Conservation (phyloP, 1,140 invertebrate species). For the Coelopa frigida region DNA sequence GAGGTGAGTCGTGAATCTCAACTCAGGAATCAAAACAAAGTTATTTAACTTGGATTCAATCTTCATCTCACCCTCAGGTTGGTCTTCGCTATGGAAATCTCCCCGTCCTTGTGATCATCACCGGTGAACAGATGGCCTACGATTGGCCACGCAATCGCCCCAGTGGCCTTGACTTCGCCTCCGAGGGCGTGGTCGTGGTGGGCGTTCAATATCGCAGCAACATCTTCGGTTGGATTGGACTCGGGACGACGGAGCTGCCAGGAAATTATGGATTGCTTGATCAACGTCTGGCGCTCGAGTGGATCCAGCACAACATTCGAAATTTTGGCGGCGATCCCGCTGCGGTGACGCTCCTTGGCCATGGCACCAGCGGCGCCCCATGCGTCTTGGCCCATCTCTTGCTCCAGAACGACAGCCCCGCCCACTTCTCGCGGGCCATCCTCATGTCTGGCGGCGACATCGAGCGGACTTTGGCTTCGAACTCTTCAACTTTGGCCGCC, state of each 20-base stretch:
- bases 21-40: neutral
- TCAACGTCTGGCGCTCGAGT: constrained; percentile 62
- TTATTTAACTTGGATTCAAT: neutral
- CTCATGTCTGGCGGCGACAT: constrained; percentile 65
- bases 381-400: constrained; percentile 19
- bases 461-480: constrained; percentile 30
- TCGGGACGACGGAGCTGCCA: constrained; percentile 50
- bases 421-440: constrained; percentile 56
- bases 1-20: constrained; percentile 47
- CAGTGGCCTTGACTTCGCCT: constrained; percentile 58
- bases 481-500: constrained; percentile 33
- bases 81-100: constrained; percentile 49
- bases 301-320: constrained; percentile 63
- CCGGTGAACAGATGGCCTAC: constrained; percentile 49
- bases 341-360: constrained; percentile 62
- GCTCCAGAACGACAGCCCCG: constrained; percentile 32
- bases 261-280: constrained; percentile 68
- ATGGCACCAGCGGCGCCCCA: constrained; percentile 43
- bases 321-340: constrained; percentile 65
- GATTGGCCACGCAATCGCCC: constrained; percentile 46
- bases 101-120: constrained; percentile 54
- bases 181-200: constrained; percentile 58
- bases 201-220: constrained; percentile 57
- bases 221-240: constrained; percentile 63
- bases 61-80: constrained; percentile 30